phyloP scores from a whole-genome alignment of 2,888 invertebrate genomes.

The Lydus trimaculatus region DNA sequence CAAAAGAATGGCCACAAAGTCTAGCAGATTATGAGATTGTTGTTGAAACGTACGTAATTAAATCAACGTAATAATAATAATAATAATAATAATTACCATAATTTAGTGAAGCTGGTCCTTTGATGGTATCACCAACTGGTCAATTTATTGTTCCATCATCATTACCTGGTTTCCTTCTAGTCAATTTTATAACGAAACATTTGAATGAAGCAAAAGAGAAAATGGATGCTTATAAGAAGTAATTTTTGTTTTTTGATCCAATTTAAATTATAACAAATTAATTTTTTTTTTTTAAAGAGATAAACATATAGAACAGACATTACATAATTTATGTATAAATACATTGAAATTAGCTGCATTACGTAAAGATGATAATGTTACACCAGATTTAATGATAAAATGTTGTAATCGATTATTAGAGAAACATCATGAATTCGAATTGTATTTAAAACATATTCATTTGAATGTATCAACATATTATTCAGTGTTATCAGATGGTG shows the following conservation, averaged over 20 bases:
- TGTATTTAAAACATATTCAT: conserved; percentile 70
- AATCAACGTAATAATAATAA: no score
- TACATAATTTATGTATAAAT: conserved; percentile 71
- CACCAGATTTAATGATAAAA: conserved; percentile 87
- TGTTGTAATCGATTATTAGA: conserved; percentile 78
- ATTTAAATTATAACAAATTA: neutral
- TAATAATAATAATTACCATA: neutral
- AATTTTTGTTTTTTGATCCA: conserved; percentile 32
- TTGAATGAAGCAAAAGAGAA: conserved; percentile 77
- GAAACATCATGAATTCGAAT: conserved; percentile 60
- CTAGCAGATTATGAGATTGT: conserved; percentile 82
- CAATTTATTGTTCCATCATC: conserved; percentile 93
- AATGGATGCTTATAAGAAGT: conserved; percentile 79
- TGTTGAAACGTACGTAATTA: conserved; percentile 80
- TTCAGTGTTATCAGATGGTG: conserved; percentile 88
- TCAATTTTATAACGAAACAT: conserved; percentile 83
- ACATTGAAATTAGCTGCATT: conserved; percentile 76
- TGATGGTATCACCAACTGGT: conserved; percentile 93
- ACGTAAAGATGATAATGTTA: conserved; percentile 89
- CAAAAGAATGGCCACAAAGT: conserved; percentile 75
- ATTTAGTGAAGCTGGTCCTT: conserved; percentile 82
- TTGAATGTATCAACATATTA: conserved; percentile 90
- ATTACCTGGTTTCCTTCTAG: conserved; percentile 84
- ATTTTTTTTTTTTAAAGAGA: conserved; percentile 65
- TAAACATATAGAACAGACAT: conserved; percentile 79